These are phyloP conservation scores for Tangara arthus DNA, from an alignment of 2,797 vertebrate species.

Conservation along the genomic window DNA sequence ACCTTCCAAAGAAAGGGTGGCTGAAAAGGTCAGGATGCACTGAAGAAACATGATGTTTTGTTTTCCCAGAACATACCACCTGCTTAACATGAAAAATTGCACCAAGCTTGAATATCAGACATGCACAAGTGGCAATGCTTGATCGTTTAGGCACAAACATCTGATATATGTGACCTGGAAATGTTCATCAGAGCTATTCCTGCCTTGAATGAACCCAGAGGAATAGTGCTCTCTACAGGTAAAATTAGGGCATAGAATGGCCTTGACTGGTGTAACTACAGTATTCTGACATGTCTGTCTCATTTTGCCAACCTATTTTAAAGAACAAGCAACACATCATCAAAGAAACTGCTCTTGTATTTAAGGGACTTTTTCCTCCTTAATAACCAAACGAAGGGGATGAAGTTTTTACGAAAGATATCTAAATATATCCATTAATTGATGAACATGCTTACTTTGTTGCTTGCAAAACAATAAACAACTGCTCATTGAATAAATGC, in stretches of 20 bases:
- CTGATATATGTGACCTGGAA: neutral
- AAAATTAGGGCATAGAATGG: neutral
- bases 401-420: neutral
- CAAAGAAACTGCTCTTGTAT: neutral
- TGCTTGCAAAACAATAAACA: neutral
- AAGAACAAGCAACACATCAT: neutral
- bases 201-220: neutral
- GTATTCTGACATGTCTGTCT: neutral
- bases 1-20: neutral
- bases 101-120: neutral
- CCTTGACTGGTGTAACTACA: neutral
- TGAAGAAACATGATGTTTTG: neutral
- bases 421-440: neutral
- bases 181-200: neutral
- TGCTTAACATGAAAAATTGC: neutral
- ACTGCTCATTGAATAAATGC: neutral
- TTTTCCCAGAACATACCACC: neutral
- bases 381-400: neutral
- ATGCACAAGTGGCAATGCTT: rapidly evolving
- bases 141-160: neutral
- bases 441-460: neutral
- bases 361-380: neutral
- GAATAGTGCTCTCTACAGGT: neutral
- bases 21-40: neutral
- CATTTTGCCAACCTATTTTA: neutral